phyloP scores from a whole-genome alignment of 2,113 vertebrate genomes.

The Lepidothrix coronata region DNA sequence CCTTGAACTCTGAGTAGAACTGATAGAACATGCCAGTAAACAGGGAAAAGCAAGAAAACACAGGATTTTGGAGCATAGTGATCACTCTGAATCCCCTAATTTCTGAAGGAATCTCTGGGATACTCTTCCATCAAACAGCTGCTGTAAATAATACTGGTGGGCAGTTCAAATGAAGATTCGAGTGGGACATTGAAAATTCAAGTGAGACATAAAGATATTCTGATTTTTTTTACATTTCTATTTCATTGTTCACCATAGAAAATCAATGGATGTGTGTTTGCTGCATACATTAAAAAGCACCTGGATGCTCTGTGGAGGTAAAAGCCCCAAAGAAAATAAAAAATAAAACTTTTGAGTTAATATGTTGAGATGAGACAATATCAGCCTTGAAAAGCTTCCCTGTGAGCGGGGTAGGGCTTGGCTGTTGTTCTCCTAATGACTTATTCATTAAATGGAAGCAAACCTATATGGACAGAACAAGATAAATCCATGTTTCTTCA shows the following conservation, averaged over 20 bases:
- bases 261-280: background rate
- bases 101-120: background rate
- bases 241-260: background rate
- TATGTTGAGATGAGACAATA: background rate
- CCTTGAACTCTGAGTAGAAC: background rate
- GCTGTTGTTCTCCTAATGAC: background rate
- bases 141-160: background rate
- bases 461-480: background rate
- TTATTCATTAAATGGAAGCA: conserved; percentile 21
- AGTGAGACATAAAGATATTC: background rate
- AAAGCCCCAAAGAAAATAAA: background rate
- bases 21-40: background rate
- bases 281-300: background rate
- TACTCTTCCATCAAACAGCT: background rate
- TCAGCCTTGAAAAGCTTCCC: background rate
- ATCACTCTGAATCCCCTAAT: background rate
- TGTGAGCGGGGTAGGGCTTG: background rate
- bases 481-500: background rate
- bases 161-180: background rate
- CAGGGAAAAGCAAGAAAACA: background rate
- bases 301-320: background rate
- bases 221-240: background rate
- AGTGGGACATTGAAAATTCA: background rate
- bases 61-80: background rate
- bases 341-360: background rate